Evolutionary conservation across 2,888 invertebrate genomes (phyloP).

Genomic region (Ceriagrion tenellum): DNA sequence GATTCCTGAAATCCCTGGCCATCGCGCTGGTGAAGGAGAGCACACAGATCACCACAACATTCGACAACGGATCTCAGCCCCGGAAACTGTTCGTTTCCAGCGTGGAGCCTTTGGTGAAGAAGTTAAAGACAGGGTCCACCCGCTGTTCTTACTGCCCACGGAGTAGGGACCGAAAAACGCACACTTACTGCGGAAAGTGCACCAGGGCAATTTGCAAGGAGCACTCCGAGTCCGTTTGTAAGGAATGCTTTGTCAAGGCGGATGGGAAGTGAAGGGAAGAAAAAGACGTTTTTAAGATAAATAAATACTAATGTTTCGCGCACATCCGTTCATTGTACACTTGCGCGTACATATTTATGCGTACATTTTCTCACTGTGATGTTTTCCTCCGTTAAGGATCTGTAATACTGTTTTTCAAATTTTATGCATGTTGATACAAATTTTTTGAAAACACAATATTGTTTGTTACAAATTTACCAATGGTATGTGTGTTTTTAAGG

Average conservation of each 20-base stretch:
- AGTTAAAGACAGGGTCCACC: slow-evolving; percentile 42
- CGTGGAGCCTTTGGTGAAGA: slow-evolving; percentile 31
- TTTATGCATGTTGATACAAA: slow-evolving; percentile 64
- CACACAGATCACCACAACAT: neutral
- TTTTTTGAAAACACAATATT: slow-evolving; percentile 59
- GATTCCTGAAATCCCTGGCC: slow-evolving; percentile 53
- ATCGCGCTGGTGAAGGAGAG: slow-evolving; percentile 30
- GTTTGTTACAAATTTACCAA: slow-evolving; percentile 61
- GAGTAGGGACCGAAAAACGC: slow-evolving; percentile 52
- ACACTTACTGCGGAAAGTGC: slow-evolving; percentile 58
- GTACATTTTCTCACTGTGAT: slow-evolving; percentile 63
- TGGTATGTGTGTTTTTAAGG: slow-evolving; percentile 61
- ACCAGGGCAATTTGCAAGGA: slow-evolving; percentile 45
- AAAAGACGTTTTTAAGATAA: neutral
- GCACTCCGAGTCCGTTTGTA: slow-evolving; percentile 53
- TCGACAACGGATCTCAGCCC: slow-evolving; percentile 53
- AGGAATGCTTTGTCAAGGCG: slow-evolving; percentile 38
- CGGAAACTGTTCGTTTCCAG: slow-evolving; percentile 22
- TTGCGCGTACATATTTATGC: neutral
- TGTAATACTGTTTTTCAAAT: slow-evolving; percentile 64
- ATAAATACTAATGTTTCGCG: slow-evolving; percentile 9
- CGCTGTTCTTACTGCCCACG: slow-evolving; percentile 45
- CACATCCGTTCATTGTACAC: slow-evolving; percentile 32
- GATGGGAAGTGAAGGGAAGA: neutral
- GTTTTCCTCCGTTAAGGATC: slow-evolving; percentile 53